These are phyloP conservation scores for Vollenhovia emeryi DNA, from an alignment of 1,140 invertebrate species.

Conservation along the genomic window DNA sequence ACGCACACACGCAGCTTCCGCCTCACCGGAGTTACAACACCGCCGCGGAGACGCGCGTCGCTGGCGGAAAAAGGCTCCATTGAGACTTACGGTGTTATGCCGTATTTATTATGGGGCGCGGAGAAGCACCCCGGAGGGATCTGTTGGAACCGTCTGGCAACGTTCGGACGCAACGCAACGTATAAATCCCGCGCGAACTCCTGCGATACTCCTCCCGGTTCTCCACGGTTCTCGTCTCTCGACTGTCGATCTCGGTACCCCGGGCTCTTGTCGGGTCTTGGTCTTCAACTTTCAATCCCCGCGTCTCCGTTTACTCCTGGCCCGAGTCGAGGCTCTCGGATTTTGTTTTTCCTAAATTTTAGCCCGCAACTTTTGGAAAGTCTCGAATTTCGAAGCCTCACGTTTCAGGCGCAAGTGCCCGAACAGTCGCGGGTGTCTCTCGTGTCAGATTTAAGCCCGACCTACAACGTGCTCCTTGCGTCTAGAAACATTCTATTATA, in stretches of 20 bases:
- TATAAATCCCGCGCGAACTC: neutral
- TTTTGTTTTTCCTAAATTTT: neutral
- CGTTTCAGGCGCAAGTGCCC: neutral
- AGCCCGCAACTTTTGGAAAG: neutral
- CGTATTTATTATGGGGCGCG: conserved; percentile 15
- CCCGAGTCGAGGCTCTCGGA: neutral
- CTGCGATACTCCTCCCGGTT: conserved; percentile 1
- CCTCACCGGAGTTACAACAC: conserved; percentile 22
- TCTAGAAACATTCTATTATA: no score
- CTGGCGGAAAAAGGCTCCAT: conserved; percentile 62
- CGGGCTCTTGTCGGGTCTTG: neutral
- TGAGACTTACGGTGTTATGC: conserved; percentile 68
- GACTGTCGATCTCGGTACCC: neutral
- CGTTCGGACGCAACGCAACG: conserved; percentile 19
- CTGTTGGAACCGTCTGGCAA: conserved; percentile 57
- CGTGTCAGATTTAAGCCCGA: no score
- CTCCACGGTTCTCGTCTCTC: neutral
- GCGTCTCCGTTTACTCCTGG: neutral
- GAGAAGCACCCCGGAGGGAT: conserved; percentile 39
- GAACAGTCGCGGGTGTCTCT: neutral
- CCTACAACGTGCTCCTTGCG: no score
- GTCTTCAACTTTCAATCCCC: neutral
- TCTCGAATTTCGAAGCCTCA: neutral
- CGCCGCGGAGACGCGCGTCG: conserved; percentile 28
- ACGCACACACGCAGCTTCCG: conserved; percentile 62